phyloP scores from a whole-genome alignment of 2,797 vertebrate genomes.

The Chaunax sp. region DNA sequence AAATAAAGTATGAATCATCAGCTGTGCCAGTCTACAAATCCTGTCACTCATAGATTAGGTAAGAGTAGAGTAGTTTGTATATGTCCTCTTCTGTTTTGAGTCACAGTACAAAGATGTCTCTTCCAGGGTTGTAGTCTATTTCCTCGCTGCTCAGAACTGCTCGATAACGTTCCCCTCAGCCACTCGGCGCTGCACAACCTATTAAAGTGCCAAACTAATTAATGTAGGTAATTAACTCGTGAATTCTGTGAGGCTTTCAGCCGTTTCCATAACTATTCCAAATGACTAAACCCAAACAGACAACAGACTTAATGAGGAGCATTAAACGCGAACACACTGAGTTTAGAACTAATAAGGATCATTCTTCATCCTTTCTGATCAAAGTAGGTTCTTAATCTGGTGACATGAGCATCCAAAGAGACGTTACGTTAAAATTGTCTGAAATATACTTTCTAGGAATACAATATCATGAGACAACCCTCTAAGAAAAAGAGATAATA shows the following conservation, averaged over 20 bases:
- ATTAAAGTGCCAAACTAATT: slow-evolving; percentile 78
- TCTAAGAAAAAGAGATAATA: slow-evolving; percentile 44
- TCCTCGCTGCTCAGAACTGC: slow-evolving; percentile 28
- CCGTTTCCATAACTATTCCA: slow-evolving; percentile 49
- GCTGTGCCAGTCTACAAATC: neutral
- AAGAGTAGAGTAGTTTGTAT: slow-evolving; percentile 1
- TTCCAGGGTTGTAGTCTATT: slow-evolving; percentile 27
- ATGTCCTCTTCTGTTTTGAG: slow-evolving; percentile 43
- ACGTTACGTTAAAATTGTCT: slow-evolving; percentile 8
- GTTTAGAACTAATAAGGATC: slow-evolving; percentile 57
- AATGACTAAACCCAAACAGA: slow-evolving; percentile 64
- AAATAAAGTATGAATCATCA: slow-evolving; percentile 11
- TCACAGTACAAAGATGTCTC: slow-evolving; percentile 29
- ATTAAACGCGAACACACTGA: slow-evolving; percentile 58
- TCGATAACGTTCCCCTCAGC: slow-evolving; percentile 40
- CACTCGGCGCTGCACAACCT: slow-evolving; percentile 52
- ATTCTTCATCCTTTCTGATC: slow-evolving; percentile 63
- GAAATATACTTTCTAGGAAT: slow-evolving; percentile 45
- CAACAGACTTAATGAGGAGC: slow-evolving; percentile 58
- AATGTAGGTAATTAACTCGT: slow-evolving; percentile 78
- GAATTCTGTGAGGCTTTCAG: slow-evolving; percentile 61
- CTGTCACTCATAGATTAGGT: neutral
- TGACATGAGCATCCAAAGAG: slow-evolving; percentile 23
- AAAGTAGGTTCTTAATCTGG: slow-evolving; percentile 62
- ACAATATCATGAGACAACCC: slow-evolving; percentile 18